A percentile compares a stretch with the other conserved stretches of the same genome.
These are phyloP conservation scores for Leptopilina drosophilae DNA, from an alignment of 2,888 invertebrate genomes.

Conservation along the genomic window DNA sequence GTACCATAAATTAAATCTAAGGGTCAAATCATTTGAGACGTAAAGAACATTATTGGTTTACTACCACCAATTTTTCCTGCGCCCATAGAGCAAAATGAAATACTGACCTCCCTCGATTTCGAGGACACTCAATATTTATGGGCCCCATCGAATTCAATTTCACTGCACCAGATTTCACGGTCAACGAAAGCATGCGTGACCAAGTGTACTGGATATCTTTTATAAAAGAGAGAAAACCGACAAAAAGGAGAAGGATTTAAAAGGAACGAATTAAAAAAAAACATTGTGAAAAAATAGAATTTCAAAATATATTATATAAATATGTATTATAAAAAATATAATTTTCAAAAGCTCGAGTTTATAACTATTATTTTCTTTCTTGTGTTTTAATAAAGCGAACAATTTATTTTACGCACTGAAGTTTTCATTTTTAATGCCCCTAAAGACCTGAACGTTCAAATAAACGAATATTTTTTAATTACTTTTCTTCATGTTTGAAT, in stretches of 20 bases:
- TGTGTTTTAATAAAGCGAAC: no score
- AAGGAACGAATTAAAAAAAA: neutral
- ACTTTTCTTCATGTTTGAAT: no score
- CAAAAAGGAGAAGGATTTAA: neutral
- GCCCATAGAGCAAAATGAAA: slow-evolving; percentile 41
- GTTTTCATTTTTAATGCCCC: no score
- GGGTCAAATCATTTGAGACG: slow-evolving; percentile 71
- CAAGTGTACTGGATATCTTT: slow-evolving; percentile 46
- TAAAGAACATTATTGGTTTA: slow-evolving; percentile 76
- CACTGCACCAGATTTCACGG: slow-evolving; percentile 52
- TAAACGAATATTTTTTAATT: no score
- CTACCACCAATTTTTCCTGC: slow-evolving; percentile 55
- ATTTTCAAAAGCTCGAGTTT: no score
- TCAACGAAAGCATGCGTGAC: slow-evolving; percentile 54
- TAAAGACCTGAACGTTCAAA: no score
- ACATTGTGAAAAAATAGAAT: no score
- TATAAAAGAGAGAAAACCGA: neutral
- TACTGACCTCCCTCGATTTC: slow-evolving; percentile 23
- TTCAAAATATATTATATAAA: no score
- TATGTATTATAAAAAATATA: no score
- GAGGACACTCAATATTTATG: slow-evolving; percentile 51
- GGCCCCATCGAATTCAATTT: slow-evolving; percentile 42
- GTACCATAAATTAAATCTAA: slow-evolving; percentile 69
- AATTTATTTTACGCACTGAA: no score
- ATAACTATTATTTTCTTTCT: no score